Evolutionary conservation across 1,140 invertebrate species (phyloP).

Genomic region (Lerema accius): DNA sequence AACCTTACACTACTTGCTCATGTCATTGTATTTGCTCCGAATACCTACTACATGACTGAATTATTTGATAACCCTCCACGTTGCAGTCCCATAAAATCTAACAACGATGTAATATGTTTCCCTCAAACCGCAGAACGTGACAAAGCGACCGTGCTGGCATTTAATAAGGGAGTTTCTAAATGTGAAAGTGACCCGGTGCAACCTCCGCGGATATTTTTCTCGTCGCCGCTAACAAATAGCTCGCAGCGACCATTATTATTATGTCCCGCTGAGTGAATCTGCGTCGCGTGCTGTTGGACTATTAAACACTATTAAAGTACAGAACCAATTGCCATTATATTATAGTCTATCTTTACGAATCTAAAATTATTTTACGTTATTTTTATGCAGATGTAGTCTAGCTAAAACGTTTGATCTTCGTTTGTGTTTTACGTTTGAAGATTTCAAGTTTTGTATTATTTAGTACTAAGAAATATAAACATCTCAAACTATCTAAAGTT

Average conservation of each 20-base stretch:
- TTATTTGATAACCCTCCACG: not conserved
- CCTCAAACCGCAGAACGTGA: constrained; percentile 20
- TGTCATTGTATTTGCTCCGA: too few species aligned
- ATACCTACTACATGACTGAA: not conserved
- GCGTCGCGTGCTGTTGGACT: not conserved
- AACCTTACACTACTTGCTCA: too few species aligned
- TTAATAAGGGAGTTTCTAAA: constrained; percentile 32
- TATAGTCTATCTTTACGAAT: too few species aligned
- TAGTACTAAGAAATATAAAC: too few species aligned
- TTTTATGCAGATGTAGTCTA: too few species aligned
- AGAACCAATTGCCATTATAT: too few species aligned
- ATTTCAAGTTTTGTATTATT: too few species aligned
- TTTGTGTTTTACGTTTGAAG: too few species aligned
- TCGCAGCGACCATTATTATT: constrained; percentile 22
- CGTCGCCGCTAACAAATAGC: constrained; percentile 24
- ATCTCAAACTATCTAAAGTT: too few species aligned
- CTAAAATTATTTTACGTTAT: too few species aligned
- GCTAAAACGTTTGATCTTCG: too few species aligned
- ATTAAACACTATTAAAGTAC: not conserved
- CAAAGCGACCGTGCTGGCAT: constrained; percentile 11
- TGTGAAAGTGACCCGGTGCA: constrained; percentile 19
- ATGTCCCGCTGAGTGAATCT: constrained; percentile 17
- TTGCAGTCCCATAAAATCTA: constrained; percentile 7
- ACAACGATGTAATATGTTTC: constrained; percentile 22
- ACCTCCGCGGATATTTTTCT: constrained; percentile 18